Base-by-base conservation (phyloP, 2,113 vertebrate genomes). In the Lycocorax pyrrhopterus region DNA sequence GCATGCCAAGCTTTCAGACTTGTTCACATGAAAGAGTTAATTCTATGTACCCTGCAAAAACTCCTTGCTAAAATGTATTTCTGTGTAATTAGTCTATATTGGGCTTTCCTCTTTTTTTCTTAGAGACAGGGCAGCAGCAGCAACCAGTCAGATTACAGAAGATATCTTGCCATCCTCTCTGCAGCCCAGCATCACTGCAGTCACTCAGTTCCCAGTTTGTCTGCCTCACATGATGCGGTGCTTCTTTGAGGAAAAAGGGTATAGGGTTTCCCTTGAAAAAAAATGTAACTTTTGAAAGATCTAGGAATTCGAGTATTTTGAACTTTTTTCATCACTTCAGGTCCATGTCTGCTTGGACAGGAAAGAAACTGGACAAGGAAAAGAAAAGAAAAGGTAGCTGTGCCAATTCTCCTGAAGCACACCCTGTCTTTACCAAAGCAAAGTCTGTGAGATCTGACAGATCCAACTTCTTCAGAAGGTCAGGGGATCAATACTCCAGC, bases 281-380 rank as follows among this genome's bases (percentile, higher is more conserved):
- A 79, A 78, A 78, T 66, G 41, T 69, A 46, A 74, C 58, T 81
- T 93, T 89, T 90, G 76, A 90, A 94, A 84, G 52, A n/a, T 90
- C 13, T 82, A 94, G 91, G 87, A 96, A 96, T 96, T 96, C 49
- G 52, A 95, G 87, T 96, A 63, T 96, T 97, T 96, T 95, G 95
- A 97, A 96, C 96, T 96, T 97, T 97, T 97, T 97, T 96, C 96
- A 71, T 96, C 92, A 95, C 95, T 97, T 97, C 93, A 97, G 94
- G 94, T 96, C 89, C 91, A 95, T 97, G 84, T 95, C 94, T 96
- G 77, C 93, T 93, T 97, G 94, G 95, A 96, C 96, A 97, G 94
- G 94, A 96, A 97, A 93, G 92, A 95, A 96, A 96, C 87, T 94
- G 96, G 92, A 94, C 94, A 96, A 97, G 84, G 80, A 94, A 95